phyloP scores from a whole-genome alignment of 2,888 invertebrate genomes.

The Schizaphis graminum region DNA sequence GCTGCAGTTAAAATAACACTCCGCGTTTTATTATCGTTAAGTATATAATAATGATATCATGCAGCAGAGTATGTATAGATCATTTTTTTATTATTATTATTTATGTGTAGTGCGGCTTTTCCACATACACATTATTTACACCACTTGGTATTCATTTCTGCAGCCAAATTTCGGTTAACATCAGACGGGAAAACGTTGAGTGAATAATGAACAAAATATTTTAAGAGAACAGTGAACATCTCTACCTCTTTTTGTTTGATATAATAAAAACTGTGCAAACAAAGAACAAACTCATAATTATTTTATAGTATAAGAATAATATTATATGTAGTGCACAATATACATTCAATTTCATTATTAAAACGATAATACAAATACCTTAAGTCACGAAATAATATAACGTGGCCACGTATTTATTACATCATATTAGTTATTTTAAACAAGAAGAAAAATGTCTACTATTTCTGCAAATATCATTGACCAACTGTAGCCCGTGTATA shows the following conservation, averaged over 20 bases:
- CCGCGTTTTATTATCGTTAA: not conserved
- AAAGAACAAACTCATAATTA: not conserved
- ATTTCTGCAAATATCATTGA: not conserved
- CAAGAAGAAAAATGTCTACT: not conserved
- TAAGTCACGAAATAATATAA: not conserved
- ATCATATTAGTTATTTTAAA: not conserved
- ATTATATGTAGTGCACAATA: not conserved
- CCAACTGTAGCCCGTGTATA: not conserved
- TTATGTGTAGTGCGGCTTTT: not conserved
- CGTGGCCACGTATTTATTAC: not conserved
- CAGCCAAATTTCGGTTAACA: slow-evolving; percentile 28
- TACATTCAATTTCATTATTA: not conserved
- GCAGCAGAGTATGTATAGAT: not conserved
- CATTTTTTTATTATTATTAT: not conserved
- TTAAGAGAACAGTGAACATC: not conserved
- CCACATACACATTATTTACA: not conserved
- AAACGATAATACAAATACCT: not conserved
- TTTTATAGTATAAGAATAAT: not conserved
- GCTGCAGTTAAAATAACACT: slow-evolving; percentile 30
- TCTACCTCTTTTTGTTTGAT: not conserved
- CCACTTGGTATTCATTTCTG: slow-evolving; percentile 21
- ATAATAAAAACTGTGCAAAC: not conserved
- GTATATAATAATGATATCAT: not conserved
- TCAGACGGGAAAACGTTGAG: slow-evolving; percentile 22
- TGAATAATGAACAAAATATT: slow-evolving; percentile 38